phyloP scores from a whole-genome alignment of 2,888 invertebrate species.

The Cylindroiulus punctatus region DNA sequence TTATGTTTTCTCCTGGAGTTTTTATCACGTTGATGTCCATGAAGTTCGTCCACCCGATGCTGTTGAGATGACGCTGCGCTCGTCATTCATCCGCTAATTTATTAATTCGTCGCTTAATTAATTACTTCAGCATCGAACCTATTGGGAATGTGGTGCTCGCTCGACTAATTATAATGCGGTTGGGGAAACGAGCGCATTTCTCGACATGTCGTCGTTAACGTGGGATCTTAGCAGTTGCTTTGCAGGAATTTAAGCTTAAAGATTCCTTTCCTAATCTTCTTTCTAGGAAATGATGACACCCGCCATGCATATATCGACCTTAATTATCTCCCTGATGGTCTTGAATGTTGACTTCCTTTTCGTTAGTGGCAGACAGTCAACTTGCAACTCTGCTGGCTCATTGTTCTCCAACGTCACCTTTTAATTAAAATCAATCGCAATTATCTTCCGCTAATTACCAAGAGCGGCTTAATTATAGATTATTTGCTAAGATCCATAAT shows the following conservation, averaged over 20 bases:
- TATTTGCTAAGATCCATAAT: constrained; percentile 38
- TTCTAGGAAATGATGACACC: background rate
- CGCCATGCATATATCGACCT: constrained; percentile 38
- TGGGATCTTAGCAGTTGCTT: constrained; percentile 26
- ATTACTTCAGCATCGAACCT: background rate
- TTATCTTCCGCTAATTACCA: constrained; percentile 19
- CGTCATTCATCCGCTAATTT: background rate
- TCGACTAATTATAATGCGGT: background rate
- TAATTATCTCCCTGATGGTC: constrained; percentile 10
- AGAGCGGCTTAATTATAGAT: constrained; percentile 29
- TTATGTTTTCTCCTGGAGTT: too few species aligned
- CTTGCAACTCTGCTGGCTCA: background rate
- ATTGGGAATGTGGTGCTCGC: background rate
- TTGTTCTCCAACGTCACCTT: constrained; percentile 7
- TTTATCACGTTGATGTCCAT: too few species aligned
- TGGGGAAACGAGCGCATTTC: background rate
- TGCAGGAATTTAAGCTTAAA: background rate
- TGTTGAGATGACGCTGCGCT: background rate
- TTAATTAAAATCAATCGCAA: constrained; percentile 42
- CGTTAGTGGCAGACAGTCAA: background rate
- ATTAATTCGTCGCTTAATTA: constrained; percentile 34
- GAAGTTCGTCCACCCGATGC: too few species aligned
- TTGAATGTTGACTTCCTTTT: background rate
- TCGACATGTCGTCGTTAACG: background rate
- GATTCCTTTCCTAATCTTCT: constrained; percentile 11